Evolutionary conservation across 1,140 invertebrate genomes (phyloP).

Genomic region (Hypsibius dujardini): DNA sequence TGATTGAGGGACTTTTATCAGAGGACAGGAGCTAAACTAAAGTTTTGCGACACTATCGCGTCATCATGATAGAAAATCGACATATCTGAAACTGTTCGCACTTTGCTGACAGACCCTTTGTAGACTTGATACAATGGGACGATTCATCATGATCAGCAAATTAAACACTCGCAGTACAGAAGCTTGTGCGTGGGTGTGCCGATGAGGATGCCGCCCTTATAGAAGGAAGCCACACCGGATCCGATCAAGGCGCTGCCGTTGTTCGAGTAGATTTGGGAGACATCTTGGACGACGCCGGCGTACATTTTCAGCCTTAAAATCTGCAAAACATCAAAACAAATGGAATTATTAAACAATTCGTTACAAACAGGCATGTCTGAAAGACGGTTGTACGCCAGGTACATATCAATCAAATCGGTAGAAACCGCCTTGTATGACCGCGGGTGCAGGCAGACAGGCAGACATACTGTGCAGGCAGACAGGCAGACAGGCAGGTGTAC

Average conservation of each 20-base stretch:
- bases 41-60: neutral
- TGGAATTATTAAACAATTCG: neutral
- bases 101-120: neutral
- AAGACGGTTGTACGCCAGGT: no score
- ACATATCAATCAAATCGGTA: no score
- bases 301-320: neutral
- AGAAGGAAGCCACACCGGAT: neutral
- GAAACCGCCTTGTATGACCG: no score
- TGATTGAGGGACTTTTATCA: neutral
- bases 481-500: no score
- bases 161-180: conserved; percentile 10
- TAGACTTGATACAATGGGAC: neutral
- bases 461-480: no score
- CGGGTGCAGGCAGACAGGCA: no score
- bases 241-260: neutral
- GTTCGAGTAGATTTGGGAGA: neutral
- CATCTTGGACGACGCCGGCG: neutral
- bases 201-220: neutral
- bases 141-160: neutral
- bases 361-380: neutral
- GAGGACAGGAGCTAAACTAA: neutral
- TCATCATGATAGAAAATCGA: neutral
- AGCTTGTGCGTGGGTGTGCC: conserved; percentile 6
- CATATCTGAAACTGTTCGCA: neutral
- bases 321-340: neutral